Base-by-base conservation (phyloP, 2,888 invertebrate genomes). In the Cataglyphis altisquamis region DNA sequence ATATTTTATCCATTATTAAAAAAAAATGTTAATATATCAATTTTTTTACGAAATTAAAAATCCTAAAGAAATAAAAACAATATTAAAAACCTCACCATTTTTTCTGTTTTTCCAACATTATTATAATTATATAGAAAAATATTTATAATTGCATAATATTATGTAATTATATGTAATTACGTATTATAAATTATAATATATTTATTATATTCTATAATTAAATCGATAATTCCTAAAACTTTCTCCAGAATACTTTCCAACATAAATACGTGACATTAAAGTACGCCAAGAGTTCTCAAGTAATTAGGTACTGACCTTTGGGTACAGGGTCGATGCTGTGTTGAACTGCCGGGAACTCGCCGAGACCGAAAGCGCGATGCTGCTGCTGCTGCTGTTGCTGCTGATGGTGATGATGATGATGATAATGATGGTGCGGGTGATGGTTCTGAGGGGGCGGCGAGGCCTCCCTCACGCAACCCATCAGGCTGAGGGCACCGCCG, bases 401-500 rank as follows among this genome's bases (percentile, higher is more conserved):
- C 6, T 52, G 48, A 6, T 48, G 48, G 1, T 48, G 48, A 52
- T 52, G 18, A 95, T 95, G 93, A 93, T 94, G 88, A 95, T 95
- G 92, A 95, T 95, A 87, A 39, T 90, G 86, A 29, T 88, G 88
- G 15, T 87, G 94, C 95, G 96, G 94, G 95, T 96, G 95, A 95
- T 96, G 94, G 81, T 93, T 94, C 87, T 96, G 96, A 93, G 96
- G 96, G 67, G 94, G 94, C 91, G 97, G 97, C 84, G 96, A 96
- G 39, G 96, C 96, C 91, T 96, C 96, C 68, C 96, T 95, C 84
- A 96, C 96, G 92, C 96, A 96, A 80, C 96, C 97, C 97, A 97
- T 97, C 93, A 97, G 95, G 92, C 96, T 96, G 90, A 96, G 95
- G 92, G 96, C 96, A 93, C 96, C 96, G 92, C 96, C 95, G 92